Evolutionary conservation across 2,113 vertebrate species (phyloP), one percentile per base, ranked within the genome.

Genomic region (Saguinus midas): DNA sequence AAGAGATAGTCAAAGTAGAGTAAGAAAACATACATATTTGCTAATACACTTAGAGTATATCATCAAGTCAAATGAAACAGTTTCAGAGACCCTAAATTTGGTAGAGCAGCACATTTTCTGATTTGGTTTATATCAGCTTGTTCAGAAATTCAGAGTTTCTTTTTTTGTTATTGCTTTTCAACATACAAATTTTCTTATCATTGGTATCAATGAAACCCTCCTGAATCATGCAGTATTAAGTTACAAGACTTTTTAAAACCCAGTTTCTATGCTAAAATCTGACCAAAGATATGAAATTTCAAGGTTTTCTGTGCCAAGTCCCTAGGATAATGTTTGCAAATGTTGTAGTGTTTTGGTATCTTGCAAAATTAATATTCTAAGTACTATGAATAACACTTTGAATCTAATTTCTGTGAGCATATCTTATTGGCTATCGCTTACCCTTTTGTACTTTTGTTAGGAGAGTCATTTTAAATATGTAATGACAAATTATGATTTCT

Each of bases 401-500:
- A 96, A 98, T 95, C 92, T 96, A 96, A 97, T 98, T 98, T 98
- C 98, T 98, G 98, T 98, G 97, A 98, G 95, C 97, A 98, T 99
- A 98, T 97, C 96, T 99, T 88, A 98, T 98, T 98, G 98, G 98
- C 97, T 98, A 97, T 98, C 99, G 99, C 99, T 99, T 99, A 99
- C 98, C 98, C 98, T 99, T 99, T 99, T 99, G 23, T 64, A 99
- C 99, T 99, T 99, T 82, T 99, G 99, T 99, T 99, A 97, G 98
- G 98, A 98, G 99, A 99, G 97, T 99, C 98, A 99, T 98, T 98
- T 95, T 40, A 98, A 98, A 98, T 99, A 99, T 98, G 98, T 99
- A 99, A 99, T 99, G 99, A 98, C 98, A 98, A 99, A 99, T 98
- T 98, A 98, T 98, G 98, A 99, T 98, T 99, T 99, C 99, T 99